Evolutionary conservation across 2,113 vertebrate species (phyloP).

Genomic region (Vidua macroura): DNA sequence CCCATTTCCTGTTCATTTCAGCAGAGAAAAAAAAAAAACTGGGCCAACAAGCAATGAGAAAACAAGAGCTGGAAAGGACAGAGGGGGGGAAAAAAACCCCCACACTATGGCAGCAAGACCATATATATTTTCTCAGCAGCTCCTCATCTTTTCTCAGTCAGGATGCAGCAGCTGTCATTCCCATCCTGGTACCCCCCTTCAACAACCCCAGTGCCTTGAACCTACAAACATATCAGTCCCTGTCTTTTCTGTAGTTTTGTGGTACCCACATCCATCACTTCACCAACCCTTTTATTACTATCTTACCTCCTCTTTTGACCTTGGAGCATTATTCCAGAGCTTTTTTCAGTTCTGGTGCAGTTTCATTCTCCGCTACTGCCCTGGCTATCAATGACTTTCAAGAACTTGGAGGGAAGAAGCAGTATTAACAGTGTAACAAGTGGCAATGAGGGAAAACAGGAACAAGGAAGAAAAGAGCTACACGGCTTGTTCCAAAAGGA

Average conservation of each 20-base stretch:
- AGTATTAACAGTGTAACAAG: neutral
- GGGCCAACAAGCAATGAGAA: neutral
- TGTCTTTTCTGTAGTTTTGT: neutral
- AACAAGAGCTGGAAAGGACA: neutral
- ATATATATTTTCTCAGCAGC: accelerated
- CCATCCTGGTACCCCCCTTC: neutral
- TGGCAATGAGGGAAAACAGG: neutral
- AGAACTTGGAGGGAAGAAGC: neutral
- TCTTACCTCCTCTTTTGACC: neutral
- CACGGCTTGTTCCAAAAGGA: neutral
- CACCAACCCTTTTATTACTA: neutral
- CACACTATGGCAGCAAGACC: neutral
- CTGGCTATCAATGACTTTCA: neutral
- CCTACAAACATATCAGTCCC: neutral
- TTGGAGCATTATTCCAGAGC: neutral
- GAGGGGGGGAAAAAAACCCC: accelerated
- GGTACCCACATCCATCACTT: neutral
- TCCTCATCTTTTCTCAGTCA: neutral
- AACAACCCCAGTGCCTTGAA: neutral
- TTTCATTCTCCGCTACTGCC: neutral
- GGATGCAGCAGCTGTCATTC: neutral
- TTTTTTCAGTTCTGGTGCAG: neutral
- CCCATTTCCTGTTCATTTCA: neutral
- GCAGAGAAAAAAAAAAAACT: neutral
- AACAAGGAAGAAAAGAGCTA: neutral